Evolutionary conservation across 2,113 vertebrate genomes (phyloP).

Genomic region (Tragulus kanchil): DNA sequence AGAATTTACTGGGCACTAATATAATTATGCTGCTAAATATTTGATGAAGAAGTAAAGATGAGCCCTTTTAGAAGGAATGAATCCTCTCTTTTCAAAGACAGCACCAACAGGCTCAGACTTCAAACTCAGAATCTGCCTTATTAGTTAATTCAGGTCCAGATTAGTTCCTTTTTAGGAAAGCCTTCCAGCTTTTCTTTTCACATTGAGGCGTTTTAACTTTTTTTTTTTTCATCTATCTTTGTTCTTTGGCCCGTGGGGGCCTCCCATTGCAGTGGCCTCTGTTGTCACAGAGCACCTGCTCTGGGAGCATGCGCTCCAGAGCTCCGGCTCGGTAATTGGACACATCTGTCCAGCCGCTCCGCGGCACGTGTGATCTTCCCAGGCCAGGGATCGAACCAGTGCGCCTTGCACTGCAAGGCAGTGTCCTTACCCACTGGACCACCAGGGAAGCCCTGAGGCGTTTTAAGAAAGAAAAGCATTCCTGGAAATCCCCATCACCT

Average conservation of each 20-base stretch:
- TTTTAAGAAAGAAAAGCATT: background rate
- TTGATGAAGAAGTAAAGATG: background rate
- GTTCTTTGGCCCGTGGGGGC: too few relatives aligned
- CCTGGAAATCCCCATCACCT: constrained; percentile 27
- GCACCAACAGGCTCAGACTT: background rate
- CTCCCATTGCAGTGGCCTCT: too few relatives aligned
- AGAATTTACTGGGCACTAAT: background rate
- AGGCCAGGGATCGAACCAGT: too few relatives aligned
- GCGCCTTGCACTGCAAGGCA: too few relatives aligned
- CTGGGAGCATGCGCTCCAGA: too few relatives aligned
- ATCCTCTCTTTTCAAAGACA: background rate
- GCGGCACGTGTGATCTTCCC: too few relatives aligned
- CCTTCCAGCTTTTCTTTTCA: background rate
- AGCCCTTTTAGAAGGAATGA: background rate
- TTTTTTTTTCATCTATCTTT: too few relatives aligned
- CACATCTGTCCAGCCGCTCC: too few relatives aligned
- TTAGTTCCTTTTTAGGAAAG: background rate
- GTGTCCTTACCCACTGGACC: too few relatives aligned
- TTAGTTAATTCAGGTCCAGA: background rate
- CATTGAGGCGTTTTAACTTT: too few relatives aligned
- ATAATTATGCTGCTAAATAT: background rate
- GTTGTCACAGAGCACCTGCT: too few relatives aligned
- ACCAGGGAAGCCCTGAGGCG: background rate
- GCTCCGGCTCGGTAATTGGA: too few relatives aligned
- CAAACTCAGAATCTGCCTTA: background rate